phyloP scores from a whole-genome alignment of 2,113 vertebrate genomes.

The Pseudopipra pipra region DNA sequence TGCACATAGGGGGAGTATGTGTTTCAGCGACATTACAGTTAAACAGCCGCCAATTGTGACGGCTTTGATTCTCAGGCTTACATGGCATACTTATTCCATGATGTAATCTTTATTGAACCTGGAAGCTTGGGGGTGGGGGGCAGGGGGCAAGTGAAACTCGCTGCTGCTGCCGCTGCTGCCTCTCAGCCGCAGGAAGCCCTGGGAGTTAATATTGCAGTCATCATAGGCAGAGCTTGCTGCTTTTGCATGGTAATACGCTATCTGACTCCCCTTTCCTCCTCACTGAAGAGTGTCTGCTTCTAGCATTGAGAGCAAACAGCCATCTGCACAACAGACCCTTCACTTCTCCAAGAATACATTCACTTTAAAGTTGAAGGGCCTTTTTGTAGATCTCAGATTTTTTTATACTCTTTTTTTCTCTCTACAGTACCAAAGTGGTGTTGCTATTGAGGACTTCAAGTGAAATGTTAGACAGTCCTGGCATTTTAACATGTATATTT shows the following conservation, averaged over 20 bases:
- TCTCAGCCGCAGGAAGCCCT: constrained; percentile 80
- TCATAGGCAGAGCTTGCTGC: constrained; percentile 8
- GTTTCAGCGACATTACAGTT: constrained; percentile 90
- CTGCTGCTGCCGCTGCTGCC: constrained; percentile 28
- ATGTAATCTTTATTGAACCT: constrained; percentile 99
- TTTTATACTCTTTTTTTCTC: not conserved
- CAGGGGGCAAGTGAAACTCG: constrained; percentile 59
- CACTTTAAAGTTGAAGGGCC: constrained; percentile 23
- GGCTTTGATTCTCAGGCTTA: constrained; percentile 94
- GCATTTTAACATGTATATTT: not conserved
- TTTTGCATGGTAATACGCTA: constrained; percentile 34
- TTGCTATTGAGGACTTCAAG: constrained; percentile 30
- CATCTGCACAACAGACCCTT: constrained; percentile 13
- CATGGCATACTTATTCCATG: constrained; percentile 95
- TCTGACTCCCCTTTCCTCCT: not conserved
- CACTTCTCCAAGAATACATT: not conserved
- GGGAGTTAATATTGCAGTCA: constrained; percentile 82
- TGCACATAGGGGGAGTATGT: constrained; percentile 79
- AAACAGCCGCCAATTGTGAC: constrained; percentile 87
- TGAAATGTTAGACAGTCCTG: not conserved
- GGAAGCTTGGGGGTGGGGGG: constrained; percentile 83
- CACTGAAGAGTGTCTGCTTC: not conserved
- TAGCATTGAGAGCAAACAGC: not conserved
- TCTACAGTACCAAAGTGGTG: not conserved
- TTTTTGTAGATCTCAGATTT: not conserved